phyloP scores from a whole-genome alignment of 1,140 invertebrate genomes.

The Atta texana region DNA sequence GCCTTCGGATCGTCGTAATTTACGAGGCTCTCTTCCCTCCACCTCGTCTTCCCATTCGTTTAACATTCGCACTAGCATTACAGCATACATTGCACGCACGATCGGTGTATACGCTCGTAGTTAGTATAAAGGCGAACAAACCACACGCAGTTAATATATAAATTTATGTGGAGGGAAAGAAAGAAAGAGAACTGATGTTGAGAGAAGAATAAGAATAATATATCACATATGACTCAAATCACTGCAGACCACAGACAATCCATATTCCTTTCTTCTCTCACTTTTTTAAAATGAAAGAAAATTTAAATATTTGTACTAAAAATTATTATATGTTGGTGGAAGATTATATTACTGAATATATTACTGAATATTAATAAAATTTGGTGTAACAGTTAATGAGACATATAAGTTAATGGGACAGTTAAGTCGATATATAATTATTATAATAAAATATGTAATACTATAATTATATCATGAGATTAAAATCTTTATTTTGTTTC shows the following conservation, averaged over 20 bases:
- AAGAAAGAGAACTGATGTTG: background rate
- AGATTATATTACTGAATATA: background rate
- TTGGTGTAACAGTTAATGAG: background rate
- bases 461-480: background rate
- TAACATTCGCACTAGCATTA: slow-evolving; percentile 73
- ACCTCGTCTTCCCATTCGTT: slow-evolving; percentile 55
- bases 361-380: background rate
- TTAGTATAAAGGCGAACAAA: slow-evolving; percentile 64
- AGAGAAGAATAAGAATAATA: background rate
- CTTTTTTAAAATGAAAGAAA: background rate
- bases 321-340: background rate
- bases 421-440: too few relatives aligned
- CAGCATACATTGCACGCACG: slow-evolving; percentile 51
- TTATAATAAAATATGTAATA: background rate
- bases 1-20: slow-evolving; percentile 63
- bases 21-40: slow-evolving; percentile 42
- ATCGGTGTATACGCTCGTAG: slow-evolving; percentile 47
- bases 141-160: slow-evolving; percentile 30
- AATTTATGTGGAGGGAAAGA: slow-evolving; percentile 73
- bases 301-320: background rate
- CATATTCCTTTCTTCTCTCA: background rate
- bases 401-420: background rate
- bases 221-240: slow-evolving; percentile 11
- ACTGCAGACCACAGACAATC: background rate
- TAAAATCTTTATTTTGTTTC: background rate